These are phyloP conservation scores for Clostera curtula DNA, from an alignment of 2,888 invertebrate species.

Conservation along the genomic window DNA sequence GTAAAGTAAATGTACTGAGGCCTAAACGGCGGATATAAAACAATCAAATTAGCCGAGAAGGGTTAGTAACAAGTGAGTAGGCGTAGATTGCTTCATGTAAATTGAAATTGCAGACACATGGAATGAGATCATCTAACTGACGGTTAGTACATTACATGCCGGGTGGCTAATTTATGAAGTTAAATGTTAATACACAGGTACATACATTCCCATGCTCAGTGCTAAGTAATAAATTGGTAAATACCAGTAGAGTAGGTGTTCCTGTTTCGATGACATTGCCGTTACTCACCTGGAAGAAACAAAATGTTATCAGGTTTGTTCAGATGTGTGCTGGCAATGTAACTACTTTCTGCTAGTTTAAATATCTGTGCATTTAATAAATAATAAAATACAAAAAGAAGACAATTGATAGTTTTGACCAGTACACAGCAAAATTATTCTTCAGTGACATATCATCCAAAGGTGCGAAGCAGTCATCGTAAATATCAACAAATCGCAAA, in stretches of 20 bases:
- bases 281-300: slow-evolving; percentile 71
- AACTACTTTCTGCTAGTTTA: no score
- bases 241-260: slow-evolving; percentile 71
- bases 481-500: no score
- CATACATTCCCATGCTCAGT: slow-evolving; percentile 42
- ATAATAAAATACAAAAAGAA: no score
- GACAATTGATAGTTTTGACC: no score
- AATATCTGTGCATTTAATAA: no score
- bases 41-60: slow-evolving; percentile 7
- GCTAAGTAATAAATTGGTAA: slow-evolving; percentile 42
- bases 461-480: no score
- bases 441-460: no score
- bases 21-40: neutral
- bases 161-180: slow-evolving; percentile 12
- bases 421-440: no score
- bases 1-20: no score
- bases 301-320: no score
- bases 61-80: slow-evolving; percentile 14
- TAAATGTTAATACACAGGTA: slow-evolving; percentile 18
- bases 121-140: slow-evolving; percentile 21
- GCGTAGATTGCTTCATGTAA: slow-evolving; percentile 14
- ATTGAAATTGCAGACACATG: slow-evolving; percentile 19
- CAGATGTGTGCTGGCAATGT: no score
- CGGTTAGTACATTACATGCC: slow-evolving; percentile 22
- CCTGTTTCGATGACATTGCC: slow-evolving; percentile 75